Percentiles rank a stretch among this genome's conserved stretches.
Evolutionary conservation across 2,797 vertebrate species (phyloP).

Genomic region (Anguilla pacifica): DNA sequence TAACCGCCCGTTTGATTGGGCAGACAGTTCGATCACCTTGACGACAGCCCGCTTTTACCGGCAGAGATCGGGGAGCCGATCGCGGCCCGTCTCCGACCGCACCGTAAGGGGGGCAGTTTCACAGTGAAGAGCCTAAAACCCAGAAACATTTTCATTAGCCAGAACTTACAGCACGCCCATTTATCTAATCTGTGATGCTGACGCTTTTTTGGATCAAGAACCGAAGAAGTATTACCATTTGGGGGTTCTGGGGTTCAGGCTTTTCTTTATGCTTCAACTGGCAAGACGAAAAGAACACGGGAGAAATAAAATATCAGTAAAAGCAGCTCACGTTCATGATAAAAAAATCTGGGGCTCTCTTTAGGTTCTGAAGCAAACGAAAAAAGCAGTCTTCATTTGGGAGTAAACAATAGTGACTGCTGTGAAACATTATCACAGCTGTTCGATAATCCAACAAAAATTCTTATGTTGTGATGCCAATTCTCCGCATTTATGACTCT

Average conservation of each 20-base stretch:
- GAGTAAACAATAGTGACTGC: not conserved
- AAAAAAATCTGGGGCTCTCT: not conserved
- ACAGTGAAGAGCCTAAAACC: conserved; percentile 30
- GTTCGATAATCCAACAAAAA: not conserved
- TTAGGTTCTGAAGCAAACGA: not conserved
- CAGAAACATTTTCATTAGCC: conserved; percentile 50
- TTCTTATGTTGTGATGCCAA: not conserved
- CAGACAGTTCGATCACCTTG: conserved; percentile 54
- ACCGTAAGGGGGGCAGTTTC: conserved; percentile 44
- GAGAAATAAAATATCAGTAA: not conserved
- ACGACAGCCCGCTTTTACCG: conserved; percentile 51
- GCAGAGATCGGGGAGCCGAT: conserved; percentile 40
- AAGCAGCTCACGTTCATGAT: not conserved
- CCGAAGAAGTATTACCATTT: conserved; percentile 34
- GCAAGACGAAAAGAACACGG: not conserved
- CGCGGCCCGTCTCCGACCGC: conserved; percentile 47
- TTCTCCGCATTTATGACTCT: not conserved
- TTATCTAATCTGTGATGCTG: conserved; percentile 50
- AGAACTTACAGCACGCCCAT: conserved; percentile 42
- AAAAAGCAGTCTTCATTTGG: not conserved
- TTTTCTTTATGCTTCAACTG: not conserved
- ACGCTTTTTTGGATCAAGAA: conserved; percentile 54
- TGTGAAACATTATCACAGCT: not conserved
- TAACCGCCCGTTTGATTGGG: conserved; percentile 51
- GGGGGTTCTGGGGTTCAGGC: not conserved